Conservation (phyloP, 2,888 invertebrate species). For the Cantharis rufa region DNA sequence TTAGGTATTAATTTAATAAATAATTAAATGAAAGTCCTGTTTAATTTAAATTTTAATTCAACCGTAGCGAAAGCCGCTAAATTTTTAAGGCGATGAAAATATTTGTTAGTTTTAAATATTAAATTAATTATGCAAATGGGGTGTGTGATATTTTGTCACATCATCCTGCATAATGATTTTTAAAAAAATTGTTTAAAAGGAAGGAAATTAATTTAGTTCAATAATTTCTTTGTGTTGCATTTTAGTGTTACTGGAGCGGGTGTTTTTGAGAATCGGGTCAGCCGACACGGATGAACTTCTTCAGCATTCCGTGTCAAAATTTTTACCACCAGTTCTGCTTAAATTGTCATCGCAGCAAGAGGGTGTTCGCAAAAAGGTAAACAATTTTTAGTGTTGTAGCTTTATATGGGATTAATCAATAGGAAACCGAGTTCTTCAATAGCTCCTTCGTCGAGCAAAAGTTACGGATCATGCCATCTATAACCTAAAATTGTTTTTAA, state of each 20-base stretch:
- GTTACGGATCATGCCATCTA: background rate
- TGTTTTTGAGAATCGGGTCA: slow-evolving; percentile 84
- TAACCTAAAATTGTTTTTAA: background rate
- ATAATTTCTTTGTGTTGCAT: slow-evolving; percentile 37
- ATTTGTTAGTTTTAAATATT: background rate
- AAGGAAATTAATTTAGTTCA: background rate
- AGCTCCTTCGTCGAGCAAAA: background rate
- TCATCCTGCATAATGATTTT: background rate
- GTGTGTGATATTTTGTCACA: background rate
- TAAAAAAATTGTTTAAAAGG: slow-evolving; percentile 4
- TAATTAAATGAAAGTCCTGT: background rate
- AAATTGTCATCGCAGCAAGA: slow-evolving; percentile 88
- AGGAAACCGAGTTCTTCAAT: background rate
- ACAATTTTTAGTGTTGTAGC: background rate
- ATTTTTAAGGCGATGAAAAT: background rate
- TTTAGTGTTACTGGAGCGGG: slow-evolving; percentile 83
- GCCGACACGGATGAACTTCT: slow-evolving; percentile 89
- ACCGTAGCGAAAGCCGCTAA: background rate
- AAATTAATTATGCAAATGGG: background rate
- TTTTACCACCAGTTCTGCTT: slow-evolving; percentile 85
- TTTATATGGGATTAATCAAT: background rate
- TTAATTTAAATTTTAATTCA: background rate
- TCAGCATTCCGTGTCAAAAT: slow-evolving; percentile 78
- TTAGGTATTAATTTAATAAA: slow-evolving; percentile 33
- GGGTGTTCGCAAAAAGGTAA: slow-evolving; percentile 66